phyloP scores from a whole-genome alignment of 2,797 vertebrate genomes.

The Sebastes itinus region DNA sequence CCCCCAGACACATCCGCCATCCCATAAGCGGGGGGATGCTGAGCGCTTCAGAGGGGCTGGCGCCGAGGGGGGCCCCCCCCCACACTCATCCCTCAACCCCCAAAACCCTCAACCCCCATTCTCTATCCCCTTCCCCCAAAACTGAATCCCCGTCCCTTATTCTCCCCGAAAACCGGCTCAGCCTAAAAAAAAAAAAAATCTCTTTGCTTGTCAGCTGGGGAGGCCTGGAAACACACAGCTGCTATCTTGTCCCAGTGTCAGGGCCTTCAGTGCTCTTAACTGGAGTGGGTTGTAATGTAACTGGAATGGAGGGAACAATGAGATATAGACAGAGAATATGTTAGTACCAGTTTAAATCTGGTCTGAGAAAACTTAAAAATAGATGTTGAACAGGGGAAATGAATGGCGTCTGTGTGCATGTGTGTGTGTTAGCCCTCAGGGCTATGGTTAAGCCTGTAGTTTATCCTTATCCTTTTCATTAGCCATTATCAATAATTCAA shows the following conservation, averaged over 20 bases:
- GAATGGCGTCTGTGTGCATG: slow-evolving; percentile 29
- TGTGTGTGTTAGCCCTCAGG: slow-evolving; percentile 57
- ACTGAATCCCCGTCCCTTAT: slow-evolving; percentile 59
- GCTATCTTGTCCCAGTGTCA: slow-evolving; percentile 34
- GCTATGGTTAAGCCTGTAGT: slow-evolving; percentile 75
- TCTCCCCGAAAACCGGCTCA: slow-evolving; percentile 49
- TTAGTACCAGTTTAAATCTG: neutral
- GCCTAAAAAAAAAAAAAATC: slow-evolving; percentile 32
- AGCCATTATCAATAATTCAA: slow-evolving; percentile 83
- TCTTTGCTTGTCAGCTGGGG: slow-evolving; percentile 27
- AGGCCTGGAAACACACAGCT: slow-evolving; percentile 43
- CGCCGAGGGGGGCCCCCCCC: slow-evolving; percentile 51
- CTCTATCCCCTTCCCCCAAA: slow-evolving; percentile 69
- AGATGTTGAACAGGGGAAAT: slow-evolving; percentile 39
- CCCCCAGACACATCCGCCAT: slow-evolving; percentile 84
- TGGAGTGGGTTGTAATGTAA: slow-evolving; percentile 44
- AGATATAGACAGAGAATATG: slow-evolving; percentile 4
- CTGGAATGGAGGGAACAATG: slow-evolving; percentile 27
- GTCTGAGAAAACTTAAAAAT: slow-evolving; percentile 42
- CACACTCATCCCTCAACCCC: neutral
- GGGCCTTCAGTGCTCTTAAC: slow-evolving; percentile 33
- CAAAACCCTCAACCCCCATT: slow-evolving; percentile 54
- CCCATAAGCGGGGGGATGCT: slow-evolving; percentile 84
- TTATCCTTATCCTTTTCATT: slow-evolving; percentile 84
- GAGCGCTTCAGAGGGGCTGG: slow-evolving; percentile 80